phyloP scores from a whole-genome alignment of 2,888 invertebrate species.

The Limnephilus lunatus region DNA sequence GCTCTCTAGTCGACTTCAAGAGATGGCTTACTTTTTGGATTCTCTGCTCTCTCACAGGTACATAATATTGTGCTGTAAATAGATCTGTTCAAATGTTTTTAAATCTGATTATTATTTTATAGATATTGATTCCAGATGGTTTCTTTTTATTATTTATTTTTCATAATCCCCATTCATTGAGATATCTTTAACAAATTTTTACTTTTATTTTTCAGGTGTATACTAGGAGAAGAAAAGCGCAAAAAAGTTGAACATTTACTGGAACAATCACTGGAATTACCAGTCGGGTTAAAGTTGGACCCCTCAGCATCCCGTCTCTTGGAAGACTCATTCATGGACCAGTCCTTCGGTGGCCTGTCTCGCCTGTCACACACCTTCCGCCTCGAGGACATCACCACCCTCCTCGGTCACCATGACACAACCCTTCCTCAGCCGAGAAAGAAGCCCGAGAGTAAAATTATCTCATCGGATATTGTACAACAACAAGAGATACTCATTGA shows the following conservation, averaged over 20 bases:
- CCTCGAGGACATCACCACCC: constrained; percentile 74
- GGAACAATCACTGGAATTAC: constrained; percentile 75
- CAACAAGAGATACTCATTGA: constrained; percentile 63
- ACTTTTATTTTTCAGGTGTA: constrained; percentile 71
- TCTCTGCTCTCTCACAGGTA: constrained; percentile 80
- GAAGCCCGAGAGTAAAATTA: neutral
- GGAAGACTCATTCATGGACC: constrained; percentile 74
- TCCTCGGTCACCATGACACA: constrained; percentile 75
- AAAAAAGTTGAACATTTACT: constrained; percentile 75
- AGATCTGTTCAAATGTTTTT: neutral
- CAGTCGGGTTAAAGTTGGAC: constrained; percentile 75
- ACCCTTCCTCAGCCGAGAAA: neutral
- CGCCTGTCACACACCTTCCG: constrained; percentile 74
- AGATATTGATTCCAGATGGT: neutral
- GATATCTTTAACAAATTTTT: neutral
- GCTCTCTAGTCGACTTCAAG: constrained; percentile 80
- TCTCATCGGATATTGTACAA: constrained; percentile 3
- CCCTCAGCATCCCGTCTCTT: constrained; percentile 73
- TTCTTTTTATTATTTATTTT: neutral
- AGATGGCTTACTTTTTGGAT: constrained; percentile 81
- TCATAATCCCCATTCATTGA: neutral
- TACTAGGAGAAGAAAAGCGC: constrained; percentile 76
- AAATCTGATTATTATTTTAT: neutral
- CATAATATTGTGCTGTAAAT: constrained; percentile 47
- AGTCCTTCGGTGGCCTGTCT: constrained; percentile 69